These are phyloP conservation scores for Phataginus tetradactyla DNA, from an alignment of 2,797 vertebrate species.

Conservation along the genomic window DNA sequence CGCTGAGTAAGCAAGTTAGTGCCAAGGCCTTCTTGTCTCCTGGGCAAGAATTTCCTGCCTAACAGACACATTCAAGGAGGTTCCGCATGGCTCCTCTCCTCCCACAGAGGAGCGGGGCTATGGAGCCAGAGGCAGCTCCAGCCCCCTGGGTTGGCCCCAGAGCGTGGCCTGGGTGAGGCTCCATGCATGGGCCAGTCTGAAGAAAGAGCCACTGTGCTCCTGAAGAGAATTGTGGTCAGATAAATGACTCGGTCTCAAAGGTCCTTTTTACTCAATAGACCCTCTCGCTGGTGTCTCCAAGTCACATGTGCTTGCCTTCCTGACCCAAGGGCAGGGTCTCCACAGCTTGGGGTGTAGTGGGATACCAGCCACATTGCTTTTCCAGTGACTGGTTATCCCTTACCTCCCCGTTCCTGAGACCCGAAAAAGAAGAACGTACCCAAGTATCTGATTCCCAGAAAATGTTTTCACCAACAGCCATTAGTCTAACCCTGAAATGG, in stretches of 20 bases:
- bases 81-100: neutral
- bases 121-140: neutral
- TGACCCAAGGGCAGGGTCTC: neutral
- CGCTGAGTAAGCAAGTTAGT: neutral
- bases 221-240: slow-evolving; percentile 52
- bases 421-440: slow-evolving; percentile 47
- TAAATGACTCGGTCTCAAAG: neutral
- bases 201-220: slow-evolving; percentile 21
- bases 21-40: accelerated
- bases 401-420: neutral
- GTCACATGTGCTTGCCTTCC: slow-evolving; percentile 7
- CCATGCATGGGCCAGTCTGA: neutral
- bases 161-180: neutral
- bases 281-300: neutral
- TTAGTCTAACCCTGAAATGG: slow-evolving; percentile 51
- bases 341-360: neutral
- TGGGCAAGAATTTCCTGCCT: neutral
- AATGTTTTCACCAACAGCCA: neutral
- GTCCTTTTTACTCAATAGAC: slow-evolving; percentile 16
- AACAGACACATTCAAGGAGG: neutral
- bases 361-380: neutral
- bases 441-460: slow-evolving; percentile 61
- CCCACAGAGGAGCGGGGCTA: neutral
- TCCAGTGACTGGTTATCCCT: neutral
- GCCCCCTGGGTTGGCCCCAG: neutral